phyloP scores from a whole-genome alignment of 2,888 invertebrate genomes.

The Drosophila mayaguana region DNA sequence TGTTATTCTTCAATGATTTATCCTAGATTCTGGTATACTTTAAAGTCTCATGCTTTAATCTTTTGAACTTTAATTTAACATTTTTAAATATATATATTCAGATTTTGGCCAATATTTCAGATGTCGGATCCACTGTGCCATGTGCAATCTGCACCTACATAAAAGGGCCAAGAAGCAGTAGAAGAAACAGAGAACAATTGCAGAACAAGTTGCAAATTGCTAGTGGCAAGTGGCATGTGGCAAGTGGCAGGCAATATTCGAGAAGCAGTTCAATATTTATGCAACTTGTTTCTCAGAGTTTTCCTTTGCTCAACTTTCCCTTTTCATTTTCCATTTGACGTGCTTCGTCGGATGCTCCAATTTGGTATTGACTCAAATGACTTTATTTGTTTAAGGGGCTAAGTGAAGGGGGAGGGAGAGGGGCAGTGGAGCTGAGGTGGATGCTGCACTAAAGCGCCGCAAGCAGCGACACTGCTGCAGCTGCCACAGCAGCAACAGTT shows the following conservation, averaged over 20 bases:
- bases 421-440: slow-evolving; percentile 43
- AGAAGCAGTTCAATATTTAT: slow-evolving; percentile 55
- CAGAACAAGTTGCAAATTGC: slow-evolving; percentile 15
- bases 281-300: slow-evolving; percentile 61
- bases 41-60: neutral
- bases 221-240: slow-evolving; percentile 23
- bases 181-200: slow-evolving; percentile 11
- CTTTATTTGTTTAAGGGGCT: slow-evolving; percentile 74
- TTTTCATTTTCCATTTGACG: slow-evolving; percentile 59
- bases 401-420: neutral
- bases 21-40: no score
- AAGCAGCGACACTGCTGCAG: slow-evolving; percentile 36
- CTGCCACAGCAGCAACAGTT: slow-evolving; percentile 13
- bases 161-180: slow-evolving; percentile 38
- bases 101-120: neutral
- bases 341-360: slow-evolving; percentile 53
- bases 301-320: slow-evolving; percentile 59
- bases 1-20: no score
- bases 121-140: neutral
- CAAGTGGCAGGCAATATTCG: slow-evolving; percentile 16
- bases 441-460: slow-evolving; percentile 53
- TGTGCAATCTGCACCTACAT: slow-evolving; percentile 65
- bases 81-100: no score
- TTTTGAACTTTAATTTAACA: no score
- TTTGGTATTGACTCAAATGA: slow-evolving; percentile 75